These are phyloP conservation scores for Phocoena phocoena DNA, from an alignment of 2,113 vertebrate species.

Conservation along the genomic window DNA sequence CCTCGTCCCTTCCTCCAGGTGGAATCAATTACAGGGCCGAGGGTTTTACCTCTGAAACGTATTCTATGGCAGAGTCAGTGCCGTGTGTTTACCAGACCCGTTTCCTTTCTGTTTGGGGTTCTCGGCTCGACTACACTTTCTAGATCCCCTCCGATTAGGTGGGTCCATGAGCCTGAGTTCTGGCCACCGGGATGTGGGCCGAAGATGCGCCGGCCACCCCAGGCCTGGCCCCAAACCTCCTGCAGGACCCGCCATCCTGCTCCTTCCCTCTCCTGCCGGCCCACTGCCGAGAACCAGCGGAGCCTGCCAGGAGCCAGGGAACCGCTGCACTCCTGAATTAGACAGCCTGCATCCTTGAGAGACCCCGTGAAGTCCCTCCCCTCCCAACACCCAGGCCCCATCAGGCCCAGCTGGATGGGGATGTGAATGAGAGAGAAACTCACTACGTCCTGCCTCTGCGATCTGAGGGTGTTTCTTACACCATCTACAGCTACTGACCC, in stretches of 20 bases:
- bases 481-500: background rate
- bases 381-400: background rate
- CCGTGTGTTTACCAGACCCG: background rate
- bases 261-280: background rate
- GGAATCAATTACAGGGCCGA: background rate
- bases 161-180: fast-evolving
- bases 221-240: background rate
- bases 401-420: background rate
- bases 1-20: background rate
- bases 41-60: background rate
- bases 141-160: background rate
- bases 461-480: background rate
- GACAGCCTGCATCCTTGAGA: background rate
- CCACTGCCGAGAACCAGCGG: background rate
- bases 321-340: fast-evolving
- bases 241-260: no score
- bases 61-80: background rate
- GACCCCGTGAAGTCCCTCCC: no score
- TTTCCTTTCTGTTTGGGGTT: background rate
- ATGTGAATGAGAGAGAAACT: background rate
- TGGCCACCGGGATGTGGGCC: fast-evolving
- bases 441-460: fast-evolving
- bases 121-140: background rate
- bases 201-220: fast-evolving
- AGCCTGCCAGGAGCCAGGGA: background rate